Conservation (phyloP, 2,113 vertebrate genomes). For the Mixornis gularis region DNA sequence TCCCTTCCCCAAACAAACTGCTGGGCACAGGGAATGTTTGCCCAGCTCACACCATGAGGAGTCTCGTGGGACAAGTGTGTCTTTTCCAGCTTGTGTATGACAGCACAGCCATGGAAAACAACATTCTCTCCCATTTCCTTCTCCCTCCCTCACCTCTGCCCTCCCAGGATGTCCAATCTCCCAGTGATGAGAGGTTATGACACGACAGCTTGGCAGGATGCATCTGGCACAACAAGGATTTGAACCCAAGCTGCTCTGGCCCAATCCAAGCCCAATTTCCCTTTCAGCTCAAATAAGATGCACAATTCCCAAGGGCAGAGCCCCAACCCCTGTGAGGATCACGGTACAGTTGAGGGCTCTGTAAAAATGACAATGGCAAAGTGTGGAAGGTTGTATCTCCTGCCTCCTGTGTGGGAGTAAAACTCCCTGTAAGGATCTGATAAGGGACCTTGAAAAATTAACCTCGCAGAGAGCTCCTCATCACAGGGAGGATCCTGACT, state of each 20-base stretch:
- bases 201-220: neutral
- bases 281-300: neutral
- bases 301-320: neutral
- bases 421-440: neutral
- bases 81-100: neutral
- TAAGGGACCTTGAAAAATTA: slow-evolving; percentile 23
- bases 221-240: neutral
- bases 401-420: neutral
- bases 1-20: neutral
- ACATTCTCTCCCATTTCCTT: neutral
- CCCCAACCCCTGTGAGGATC: neutral
- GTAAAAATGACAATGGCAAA: neutral
- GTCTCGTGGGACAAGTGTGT: neutral
- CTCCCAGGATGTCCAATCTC: neutral
- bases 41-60: neutral
- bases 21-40: neutral
- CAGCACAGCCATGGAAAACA: neutral
- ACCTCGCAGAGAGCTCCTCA: neutral
- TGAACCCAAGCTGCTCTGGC: neutral
- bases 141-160: neutral
- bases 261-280: neutral
- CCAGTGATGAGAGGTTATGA: neutral
- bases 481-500: neutral
- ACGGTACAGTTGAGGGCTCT: neutral
- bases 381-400: neutral